These are phyloP conservation scores for Nasua narica DNA, from an alignment of 2,797 vertebrate species.

Conservation along the genomic window DNA sequence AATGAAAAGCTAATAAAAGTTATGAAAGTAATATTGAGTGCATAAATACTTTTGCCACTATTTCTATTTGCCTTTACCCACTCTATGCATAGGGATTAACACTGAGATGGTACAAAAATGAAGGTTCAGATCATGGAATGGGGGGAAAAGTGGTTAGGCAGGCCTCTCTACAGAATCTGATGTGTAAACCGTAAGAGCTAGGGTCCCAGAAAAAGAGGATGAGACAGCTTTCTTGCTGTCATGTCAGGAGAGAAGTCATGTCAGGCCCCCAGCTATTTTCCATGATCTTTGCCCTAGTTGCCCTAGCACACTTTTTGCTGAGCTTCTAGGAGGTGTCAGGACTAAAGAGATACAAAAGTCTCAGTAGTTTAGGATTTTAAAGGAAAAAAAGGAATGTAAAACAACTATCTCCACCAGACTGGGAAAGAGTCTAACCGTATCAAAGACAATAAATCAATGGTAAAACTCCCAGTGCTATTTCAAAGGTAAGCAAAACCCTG, in stretches of 20 bases:
- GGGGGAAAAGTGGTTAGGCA: not conserved
- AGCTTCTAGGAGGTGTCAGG: not conserved
- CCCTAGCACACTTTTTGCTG: not conserved
- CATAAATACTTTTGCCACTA: conserved; percentile 44
- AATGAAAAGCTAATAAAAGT: conserved; percentile 77
- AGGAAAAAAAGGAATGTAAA: not conserved
- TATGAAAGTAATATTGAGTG: conserved; percentile 59
- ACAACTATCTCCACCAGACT: not conserved
- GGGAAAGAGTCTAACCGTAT: not conserved
- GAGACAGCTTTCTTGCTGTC: not conserved
- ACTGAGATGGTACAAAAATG: not conserved
- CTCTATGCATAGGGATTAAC: not conserved
- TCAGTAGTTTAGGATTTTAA: not conserved
- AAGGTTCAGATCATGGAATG: conserved; percentile 38
- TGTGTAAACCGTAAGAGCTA: not conserved
- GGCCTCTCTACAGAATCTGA: conserved; percentile 25
- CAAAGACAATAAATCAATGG: not conserved
- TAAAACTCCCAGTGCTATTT: not conserved
- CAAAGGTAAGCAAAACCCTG: not conserved
- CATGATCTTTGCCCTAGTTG: not conserved
- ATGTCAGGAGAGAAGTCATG: not conserved
- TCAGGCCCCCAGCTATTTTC: not conserved
- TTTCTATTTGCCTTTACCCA: not conserved
- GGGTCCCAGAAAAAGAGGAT: not conserved
- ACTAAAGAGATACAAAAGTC: not conserved